Percentiles rank a stretch among this genome's conserved stretches.
These are phyloP conservation scores for Dromococcyx pavoninus DNA, from an alignment of 2,797 vertebrate species.

Conservation along the genomic window DNA sequence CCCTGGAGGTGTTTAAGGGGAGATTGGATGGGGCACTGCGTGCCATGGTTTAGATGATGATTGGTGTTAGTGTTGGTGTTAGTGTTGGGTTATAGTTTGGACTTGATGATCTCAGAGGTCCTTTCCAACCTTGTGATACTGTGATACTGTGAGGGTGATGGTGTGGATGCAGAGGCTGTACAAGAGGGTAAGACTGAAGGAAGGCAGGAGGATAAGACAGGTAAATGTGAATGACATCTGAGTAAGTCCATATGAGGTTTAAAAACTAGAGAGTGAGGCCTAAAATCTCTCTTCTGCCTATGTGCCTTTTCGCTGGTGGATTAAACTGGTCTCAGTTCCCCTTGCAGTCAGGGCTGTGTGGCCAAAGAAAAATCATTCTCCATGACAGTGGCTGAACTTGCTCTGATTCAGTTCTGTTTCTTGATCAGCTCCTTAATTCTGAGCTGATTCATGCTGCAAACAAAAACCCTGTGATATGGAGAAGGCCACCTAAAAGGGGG, in stretches of 20 bases:
- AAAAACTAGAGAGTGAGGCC: not conserved
- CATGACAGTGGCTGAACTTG: not conserved
- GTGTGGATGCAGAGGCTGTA: not conserved
- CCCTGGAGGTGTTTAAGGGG: too few species aligned
- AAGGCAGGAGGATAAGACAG: not conserved
- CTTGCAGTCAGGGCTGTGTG: not conserved
- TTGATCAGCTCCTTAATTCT: not conserved
- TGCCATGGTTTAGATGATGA: too few species aligned
- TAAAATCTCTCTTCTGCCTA: not conserved
- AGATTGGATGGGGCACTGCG: too few species aligned
- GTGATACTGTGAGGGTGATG: not conserved
- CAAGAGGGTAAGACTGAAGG: not conserved
- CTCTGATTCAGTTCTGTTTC: not conserved
- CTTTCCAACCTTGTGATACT: too few species aligned
- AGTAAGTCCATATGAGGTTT: not conserved
- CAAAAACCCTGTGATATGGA: not conserved
- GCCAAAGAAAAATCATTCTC: not conserved
- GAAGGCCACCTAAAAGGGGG: not conserved
- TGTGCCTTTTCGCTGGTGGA: not conserved
- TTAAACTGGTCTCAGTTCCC: not conserved
- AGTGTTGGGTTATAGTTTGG: too few species aligned
- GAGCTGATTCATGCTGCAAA: not conserved
- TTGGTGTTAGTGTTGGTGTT: too few species aligned
- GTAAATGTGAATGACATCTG: not conserved
- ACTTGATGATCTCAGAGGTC: too few species aligned